Evolutionary conservation across 2,888 invertebrate species (phyloP).

Genomic region (Caenorhabditis drosophilae): DNA sequence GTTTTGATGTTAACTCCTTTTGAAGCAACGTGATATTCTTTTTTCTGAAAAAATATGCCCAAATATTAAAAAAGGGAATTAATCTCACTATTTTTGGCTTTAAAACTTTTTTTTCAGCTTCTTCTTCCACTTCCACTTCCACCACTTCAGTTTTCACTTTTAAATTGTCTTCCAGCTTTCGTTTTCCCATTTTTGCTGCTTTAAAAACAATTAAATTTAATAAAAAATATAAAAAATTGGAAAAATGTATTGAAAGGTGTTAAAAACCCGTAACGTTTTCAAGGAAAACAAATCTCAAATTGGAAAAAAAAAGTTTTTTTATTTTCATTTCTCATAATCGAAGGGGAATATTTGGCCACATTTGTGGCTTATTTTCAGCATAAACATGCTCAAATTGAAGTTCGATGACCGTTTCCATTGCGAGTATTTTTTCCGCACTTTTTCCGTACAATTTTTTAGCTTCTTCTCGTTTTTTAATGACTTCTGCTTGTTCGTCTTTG

Average conservation of each 20-base stretch:
- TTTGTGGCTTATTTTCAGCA: slow-evolving; percentile 8
- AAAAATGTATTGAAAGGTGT: background rate
- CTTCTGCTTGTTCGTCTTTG: slow-evolving; percentile 13
- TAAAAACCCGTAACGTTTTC: too few relatives aligned
- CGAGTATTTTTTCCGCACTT: slow-evolving; percentile 11
- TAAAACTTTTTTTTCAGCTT: background rate
- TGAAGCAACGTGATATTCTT: slow-evolving; percentile 9
- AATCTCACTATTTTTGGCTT: background rate
- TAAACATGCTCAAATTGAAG: slow-evolving; percentile 22
- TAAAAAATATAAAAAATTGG: background rate
- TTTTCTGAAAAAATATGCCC: too few relatives aligned
- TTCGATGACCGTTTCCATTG: slow-evolving; percentile 21
- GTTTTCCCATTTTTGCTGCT: slow-evolving; percentile 18
- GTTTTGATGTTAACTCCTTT: slow-evolving; percentile 16
- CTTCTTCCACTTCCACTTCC: slow-evolving; percentile 6
- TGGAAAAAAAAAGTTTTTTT: background rate
- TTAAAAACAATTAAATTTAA: slow-evolving; percentile 1
- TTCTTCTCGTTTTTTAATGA: slow-evolving; percentile 7
- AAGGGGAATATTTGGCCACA: slow-evolving; percentile 37
- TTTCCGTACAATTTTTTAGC: slow-evolving; percentile 23
- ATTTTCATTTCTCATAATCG: slow-evolving; percentile 17
- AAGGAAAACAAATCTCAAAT: background rate
- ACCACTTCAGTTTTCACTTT: slow-evolving; percentile 6
- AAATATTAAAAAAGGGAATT: too few relatives aligned
- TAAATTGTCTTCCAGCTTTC: too few relatives aligned